Evolutionary conservation across 2,113 vertebrate genomes (phyloP).

Genomic region (Pavo muticus): DNA sequence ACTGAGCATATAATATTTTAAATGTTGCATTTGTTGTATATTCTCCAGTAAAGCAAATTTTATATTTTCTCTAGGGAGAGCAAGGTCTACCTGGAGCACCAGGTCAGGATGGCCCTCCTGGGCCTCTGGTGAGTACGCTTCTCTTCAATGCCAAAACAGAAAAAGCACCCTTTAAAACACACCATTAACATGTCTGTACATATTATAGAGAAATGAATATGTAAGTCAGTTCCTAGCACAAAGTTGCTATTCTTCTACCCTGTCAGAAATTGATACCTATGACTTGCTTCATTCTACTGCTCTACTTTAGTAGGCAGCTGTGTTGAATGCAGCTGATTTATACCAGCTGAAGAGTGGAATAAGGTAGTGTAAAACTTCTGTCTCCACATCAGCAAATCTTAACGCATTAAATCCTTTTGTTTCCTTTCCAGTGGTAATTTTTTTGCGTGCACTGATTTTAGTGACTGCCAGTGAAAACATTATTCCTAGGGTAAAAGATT

Average conservation of each 20-base stretch:
- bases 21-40: neutral
- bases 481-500: neutral
- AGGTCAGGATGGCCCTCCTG: constrained; percentile 96
- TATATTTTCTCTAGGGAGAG: constrained; percentile 86
- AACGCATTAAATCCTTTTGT: neutral
- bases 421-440: neutral
- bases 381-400: neutral
- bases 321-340: neutral
- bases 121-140: constrained; percentile 88
- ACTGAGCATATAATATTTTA: neutral
- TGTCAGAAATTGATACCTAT: neutral
- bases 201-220: neutral
- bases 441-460: neutral
- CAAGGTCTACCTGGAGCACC: constrained; percentile 95
- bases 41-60: neutral
- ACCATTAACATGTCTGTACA: neutral
- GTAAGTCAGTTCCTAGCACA: neutral
- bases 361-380: neutral
- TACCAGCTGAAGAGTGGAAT: neutral
- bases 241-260: neutral
- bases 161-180: neutral
- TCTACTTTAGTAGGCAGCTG: neutral
- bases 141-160: neutral
- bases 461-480: neutral
- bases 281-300: neutral